Evolutionary conservation across 2,113 vertebrate species (phyloP).

Genomic region (Rhinolophus ferrumequinum): DNA sequence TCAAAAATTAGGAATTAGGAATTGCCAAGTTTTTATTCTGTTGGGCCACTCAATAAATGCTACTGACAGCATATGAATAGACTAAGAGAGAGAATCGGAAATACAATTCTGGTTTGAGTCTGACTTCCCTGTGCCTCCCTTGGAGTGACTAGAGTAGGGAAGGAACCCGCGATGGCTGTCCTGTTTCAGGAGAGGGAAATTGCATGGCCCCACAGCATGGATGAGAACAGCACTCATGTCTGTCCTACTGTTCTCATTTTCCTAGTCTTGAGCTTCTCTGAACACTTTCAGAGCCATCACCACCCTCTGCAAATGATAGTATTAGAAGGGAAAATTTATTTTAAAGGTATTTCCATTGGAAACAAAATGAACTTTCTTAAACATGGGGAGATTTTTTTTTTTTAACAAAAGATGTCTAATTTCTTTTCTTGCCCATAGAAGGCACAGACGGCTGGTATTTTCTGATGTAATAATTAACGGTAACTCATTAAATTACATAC

Average conservation of each 20-base stretch:
- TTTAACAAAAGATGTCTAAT: not conserved
- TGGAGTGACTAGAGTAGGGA: not conserved
- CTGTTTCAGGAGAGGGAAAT: not conserved
- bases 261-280: not conserved
- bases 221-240: not conserved
- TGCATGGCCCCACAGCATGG: accelerated
- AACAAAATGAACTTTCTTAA: conserved; percentile 39
- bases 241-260: not conserved
- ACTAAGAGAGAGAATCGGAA: not conserved
- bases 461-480: conserved; percentile 16
- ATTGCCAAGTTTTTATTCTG: not conserved
- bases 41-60: not conserved
- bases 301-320: not conserved
- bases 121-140: not conserved
- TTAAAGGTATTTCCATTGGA: not conserved
- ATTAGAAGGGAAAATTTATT: not conserved
- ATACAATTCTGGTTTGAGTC: not conserved
- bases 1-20: not conserved
- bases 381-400: not conserved
- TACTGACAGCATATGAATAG: not conserved
- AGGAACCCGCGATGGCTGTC: accelerated
- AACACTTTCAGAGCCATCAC: not conserved
- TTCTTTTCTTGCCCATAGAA: not conserved
- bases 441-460: not conserved
- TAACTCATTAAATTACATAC: not conserved